A percentile compares a stretch with the other conserved stretches of the same genome.
Evolutionary conservation across 2,888 invertebrate genomes (phyloP).

Genomic region (Drosophila acutilabella): DNA sequence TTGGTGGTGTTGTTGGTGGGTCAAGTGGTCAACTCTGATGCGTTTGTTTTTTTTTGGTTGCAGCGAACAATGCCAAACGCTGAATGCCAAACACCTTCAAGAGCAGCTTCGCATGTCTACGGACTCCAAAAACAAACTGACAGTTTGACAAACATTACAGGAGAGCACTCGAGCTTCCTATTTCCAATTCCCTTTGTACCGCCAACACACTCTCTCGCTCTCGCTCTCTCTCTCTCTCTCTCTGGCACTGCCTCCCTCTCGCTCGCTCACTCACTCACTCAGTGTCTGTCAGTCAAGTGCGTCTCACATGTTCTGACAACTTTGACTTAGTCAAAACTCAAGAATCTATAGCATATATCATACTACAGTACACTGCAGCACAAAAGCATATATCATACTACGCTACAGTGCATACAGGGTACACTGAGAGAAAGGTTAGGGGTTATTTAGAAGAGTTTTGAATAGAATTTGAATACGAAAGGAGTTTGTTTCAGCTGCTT

Average conservation of each 20-base stretch:
- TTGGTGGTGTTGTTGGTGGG: slow-evolving; percentile 34
- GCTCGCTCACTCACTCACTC: slow-evolving; percentile 18
- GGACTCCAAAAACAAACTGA: slow-evolving; percentile 23
- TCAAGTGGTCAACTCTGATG: slow-evolving; percentile 65
- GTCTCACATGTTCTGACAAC: slow-evolving; percentile 55
- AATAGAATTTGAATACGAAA: no score
- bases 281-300: slow-evolving; percentile 62
- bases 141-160: slow-evolving; percentile 50
- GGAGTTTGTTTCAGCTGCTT: no score
- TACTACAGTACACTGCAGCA: neutral
- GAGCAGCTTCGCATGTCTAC: slow-evolving; percentile 13
- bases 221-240: slow-evolving; percentile 6
- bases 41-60: slow-evolving; percentile 25
- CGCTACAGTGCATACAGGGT: neutral
- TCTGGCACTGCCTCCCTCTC: neutral
- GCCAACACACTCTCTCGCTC: no score
- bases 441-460: no score
- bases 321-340: slow-evolving; percentile 72
- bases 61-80: slow-evolving; percentile 55
- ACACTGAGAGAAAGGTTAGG: neutral
- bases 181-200: neutral
- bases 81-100: slow-evolving; percentile 62
- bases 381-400: neutral
- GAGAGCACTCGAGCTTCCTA: slow-evolving; percentile 25
- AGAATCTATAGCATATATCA: slow-evolving; percentile 58